Percentiles rank a stretch among this genome's conserved stretches.
phyloP scores from a whole-genome alignment of 2,797 vertebrate genomes.

The Malacoraja senta region DNA sequence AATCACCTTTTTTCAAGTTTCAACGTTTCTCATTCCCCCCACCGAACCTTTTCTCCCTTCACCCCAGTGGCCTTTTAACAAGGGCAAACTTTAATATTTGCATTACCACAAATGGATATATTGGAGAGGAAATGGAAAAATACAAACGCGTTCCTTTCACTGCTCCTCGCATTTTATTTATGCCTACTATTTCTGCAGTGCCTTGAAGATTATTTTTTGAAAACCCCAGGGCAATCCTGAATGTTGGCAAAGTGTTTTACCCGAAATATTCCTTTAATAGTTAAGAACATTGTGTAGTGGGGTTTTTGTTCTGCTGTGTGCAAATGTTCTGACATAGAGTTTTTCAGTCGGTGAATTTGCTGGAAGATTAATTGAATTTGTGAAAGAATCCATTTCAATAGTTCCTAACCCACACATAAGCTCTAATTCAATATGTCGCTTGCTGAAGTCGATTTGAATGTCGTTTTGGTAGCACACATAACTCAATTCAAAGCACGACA shows the following conservation, averaged over 20 bases:
- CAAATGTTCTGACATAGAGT: neutral
- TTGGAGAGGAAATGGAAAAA: neutral
- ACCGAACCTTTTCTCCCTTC: neutral
- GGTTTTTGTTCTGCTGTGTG: neutral
- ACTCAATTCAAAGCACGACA: constrained; percentile 11
- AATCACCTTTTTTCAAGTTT: too few species aligned
- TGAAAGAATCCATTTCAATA: constrained; percentile 8
- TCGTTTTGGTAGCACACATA: constrained; percentile 2
- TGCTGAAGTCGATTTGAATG: constrained; percentile 22
- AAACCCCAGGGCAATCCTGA: neutral
- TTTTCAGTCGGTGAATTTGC: neutral
- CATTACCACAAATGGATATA: neutral
- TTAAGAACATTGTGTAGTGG: neutral
- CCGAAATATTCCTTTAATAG: neutral
- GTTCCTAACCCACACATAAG: constrained; percentile 27
- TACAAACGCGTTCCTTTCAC: neutral
- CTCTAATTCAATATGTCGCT: constrained; percentile 18
- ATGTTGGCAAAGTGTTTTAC: neutral
- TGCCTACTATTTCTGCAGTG: neutral
- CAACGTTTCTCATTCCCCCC: neutral
- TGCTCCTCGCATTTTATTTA: neutral
- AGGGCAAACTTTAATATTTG: neutral
- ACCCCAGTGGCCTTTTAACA: neutral
- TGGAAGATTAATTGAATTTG: constrained; percentile 13
- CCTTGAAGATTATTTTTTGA: neutral